phyloP scores from a whole-genome alignment of 2,113 vertebrate species.

The Apaloderma vittatum region DNA sequence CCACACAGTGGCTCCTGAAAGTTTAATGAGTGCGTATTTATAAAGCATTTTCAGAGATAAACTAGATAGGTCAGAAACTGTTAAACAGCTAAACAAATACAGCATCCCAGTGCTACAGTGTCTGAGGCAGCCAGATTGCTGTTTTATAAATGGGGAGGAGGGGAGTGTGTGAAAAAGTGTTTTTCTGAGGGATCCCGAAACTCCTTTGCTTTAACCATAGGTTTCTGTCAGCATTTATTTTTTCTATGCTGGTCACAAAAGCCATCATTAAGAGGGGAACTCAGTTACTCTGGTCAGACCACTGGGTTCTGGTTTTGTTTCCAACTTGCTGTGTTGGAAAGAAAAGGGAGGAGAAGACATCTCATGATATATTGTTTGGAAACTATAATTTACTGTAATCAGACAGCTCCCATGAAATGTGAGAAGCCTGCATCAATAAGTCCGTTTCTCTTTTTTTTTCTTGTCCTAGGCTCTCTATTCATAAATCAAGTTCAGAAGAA shows the following conservation, averaged over 20 bases:
- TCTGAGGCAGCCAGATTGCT: not conserved
- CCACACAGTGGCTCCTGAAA: not conserved
- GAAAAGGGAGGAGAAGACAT: constrained; percentile 41
- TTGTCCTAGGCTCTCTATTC: constrained; percentile 87
- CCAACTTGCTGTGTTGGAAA: not conserved
- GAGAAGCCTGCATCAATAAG: constrained; percentile 47
- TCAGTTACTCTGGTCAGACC: constrained; percentile 29
- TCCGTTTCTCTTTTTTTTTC: constrained; percentile 52
- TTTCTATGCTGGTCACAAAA: constrained; percentile 40
- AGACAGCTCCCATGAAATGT: constrained; percentile 34
- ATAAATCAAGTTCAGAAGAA: constrained; percentile 96
- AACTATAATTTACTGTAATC: constrained; percentile 57
- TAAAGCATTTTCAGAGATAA: not conserved
- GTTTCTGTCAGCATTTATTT: not conserved
- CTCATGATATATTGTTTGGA: constrained; percentile 32
- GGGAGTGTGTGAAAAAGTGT: not conserved
- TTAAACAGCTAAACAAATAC: not conserved
- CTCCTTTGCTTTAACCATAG: not conserved
- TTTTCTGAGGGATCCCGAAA: not conserved
- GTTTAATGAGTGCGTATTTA: not conserved
- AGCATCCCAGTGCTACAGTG: not conserved
- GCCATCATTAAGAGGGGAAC: constrained; percentile 22
- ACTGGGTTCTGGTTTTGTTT: constrained; percentile 29
- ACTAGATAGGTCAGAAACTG: not conserved
- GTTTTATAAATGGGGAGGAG: not conserved